A percentile compares a stretch with the other conserved stretches of the same genome.
phyloP scores from a whole-genome alignment of 1,140 invertebrate genomes.

The Saccostrea glomerata region DNA sequence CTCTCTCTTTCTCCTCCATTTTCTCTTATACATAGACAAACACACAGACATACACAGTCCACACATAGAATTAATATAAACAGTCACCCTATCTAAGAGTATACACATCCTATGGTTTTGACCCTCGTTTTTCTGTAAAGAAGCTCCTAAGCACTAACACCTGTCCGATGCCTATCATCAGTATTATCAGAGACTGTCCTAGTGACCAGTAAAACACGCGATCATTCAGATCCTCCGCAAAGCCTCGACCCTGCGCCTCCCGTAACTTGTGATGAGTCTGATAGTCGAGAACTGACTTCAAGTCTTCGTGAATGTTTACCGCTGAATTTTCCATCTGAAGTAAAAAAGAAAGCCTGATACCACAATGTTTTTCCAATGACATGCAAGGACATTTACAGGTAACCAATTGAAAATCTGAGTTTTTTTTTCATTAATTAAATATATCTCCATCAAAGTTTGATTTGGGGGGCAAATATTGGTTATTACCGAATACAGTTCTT shows the following conservation, averaged over 20 bases:
- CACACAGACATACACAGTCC: neutral
- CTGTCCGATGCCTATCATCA: slow-evolving; percentile 92
- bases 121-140: slow-evolving; percentile 63
- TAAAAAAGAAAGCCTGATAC: slow-evolving; percentile 59
- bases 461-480: too few species aligned
- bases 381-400: neutral
- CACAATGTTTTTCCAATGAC: neutral
- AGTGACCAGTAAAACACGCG: slow-evolving; percentile 95
- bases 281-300: slow-evolving; percentile 94
- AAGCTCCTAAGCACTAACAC: slow-evolving; percentile 87
- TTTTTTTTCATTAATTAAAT: too few species aligned
- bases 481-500: too few species aligned
- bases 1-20: slow-evolving; percentile 32
- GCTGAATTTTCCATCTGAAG: slow-evolving; percentile 94
- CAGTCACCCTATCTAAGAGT: neutral
- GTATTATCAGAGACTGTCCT: slow-evolving; percentile 91
- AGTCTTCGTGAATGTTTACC: slow-evolving; percentile 92
- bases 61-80: neutral
- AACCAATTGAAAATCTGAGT: neutral
- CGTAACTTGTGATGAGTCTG: slow-evolving; percentile 97
- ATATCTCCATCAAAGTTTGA: too few species aligned
- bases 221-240: slow-evolving; percentile 97
- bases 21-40: neutral
- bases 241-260: slow-evolving; percentile 93
- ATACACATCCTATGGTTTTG: slow-evolving; percentile 7